A percentile compares a stretch with the other conserved stretches of the same genome.
Evolutionary conservation across 2,888 invertebrate species (phyloP).

Genomic region (Tribolium freemani): DNA sequence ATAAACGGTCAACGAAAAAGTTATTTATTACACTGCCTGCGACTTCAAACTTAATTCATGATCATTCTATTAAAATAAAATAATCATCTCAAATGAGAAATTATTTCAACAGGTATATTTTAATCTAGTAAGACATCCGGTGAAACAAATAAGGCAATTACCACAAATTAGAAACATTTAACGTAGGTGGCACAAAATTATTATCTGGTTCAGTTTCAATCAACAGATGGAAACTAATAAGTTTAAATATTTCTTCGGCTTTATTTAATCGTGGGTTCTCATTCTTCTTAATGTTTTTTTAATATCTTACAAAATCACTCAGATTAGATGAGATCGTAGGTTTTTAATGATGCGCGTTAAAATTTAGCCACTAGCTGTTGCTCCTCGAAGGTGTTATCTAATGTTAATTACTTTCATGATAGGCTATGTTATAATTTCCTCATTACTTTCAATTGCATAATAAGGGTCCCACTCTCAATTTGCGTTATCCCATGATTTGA

Average conservation of each 20-base stretch:
- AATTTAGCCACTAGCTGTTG: not conserved
- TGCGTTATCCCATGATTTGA: slow-evolving; percentile 20
- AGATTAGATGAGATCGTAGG: not conserved
- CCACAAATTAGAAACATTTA: not conserved
- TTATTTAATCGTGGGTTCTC: not conserved
- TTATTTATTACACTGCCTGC: no score
- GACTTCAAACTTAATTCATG: no score
- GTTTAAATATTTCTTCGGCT: not conserved
- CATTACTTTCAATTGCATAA: slow-evolving; percentile 22
- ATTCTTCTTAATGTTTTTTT: not conserved
- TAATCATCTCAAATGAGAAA: not conserved
- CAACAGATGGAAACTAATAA: not conserved
- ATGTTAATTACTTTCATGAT: not conserved
- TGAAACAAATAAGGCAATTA: not conserved
- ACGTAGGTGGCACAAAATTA: not conserved
- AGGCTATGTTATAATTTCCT: slow-evolving; percentile 8
- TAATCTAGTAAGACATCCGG: no score
- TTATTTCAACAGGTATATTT: not conserved
- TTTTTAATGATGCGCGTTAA: not conserved
- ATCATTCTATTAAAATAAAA: no score
- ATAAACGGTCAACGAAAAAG: no score
- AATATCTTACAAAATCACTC: not conserved
- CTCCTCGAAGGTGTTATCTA: not conserved
- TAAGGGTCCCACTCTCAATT: slow-evolving; percentile 28
- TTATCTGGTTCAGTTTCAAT: not conserved